phyloP scores from a whole-genome alignment of 2,113 vertebrate species.

The Anhinga rufa region DNA sequence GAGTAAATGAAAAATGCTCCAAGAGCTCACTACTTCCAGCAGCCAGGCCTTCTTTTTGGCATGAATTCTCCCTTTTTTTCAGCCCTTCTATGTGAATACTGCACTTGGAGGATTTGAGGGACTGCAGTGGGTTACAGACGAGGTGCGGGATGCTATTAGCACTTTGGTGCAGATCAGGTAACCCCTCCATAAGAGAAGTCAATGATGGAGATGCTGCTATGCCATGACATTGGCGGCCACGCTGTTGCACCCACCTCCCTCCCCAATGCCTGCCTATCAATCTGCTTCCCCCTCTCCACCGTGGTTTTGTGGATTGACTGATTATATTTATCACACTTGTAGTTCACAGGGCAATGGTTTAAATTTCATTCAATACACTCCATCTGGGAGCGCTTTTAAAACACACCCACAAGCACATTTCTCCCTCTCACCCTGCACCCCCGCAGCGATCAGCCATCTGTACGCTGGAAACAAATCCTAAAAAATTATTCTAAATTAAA shows the following conservation, averaged over 20 bases:
- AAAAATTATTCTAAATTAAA: conserved; percentile 76
- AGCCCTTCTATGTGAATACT: not conserved
- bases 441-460: conserved; percentile 64
- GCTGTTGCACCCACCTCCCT: not conserved
- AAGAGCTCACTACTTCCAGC: not conserved
- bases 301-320: conserved; percentile 38
- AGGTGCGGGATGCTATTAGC: not conserved
- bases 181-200: not conserved
- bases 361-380: conserved; percentile 74
- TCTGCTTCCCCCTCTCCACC: not conserved
- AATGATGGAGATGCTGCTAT: not conserved
- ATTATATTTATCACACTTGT: conserved; percentile 58
- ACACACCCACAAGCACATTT: conserved; percentile 64
- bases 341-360: conserved; percentile 66
- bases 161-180: not conserved
- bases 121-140: not conserved
- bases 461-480: conserved; percentile 67
- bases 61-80: not conserved
- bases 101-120: not conserved
- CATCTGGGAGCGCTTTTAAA: conserved; percentile 69
- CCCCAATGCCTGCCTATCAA: not conserved
- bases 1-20: conserved; percentile 7
- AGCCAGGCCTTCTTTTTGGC: not conserved
- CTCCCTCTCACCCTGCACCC: conserved; percentile 56
- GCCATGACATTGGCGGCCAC: rapidly evolving